Base-by-base conservation (phyloP, 2,888 invertebrate species). In the Trissolcus japonicus region DNA sequence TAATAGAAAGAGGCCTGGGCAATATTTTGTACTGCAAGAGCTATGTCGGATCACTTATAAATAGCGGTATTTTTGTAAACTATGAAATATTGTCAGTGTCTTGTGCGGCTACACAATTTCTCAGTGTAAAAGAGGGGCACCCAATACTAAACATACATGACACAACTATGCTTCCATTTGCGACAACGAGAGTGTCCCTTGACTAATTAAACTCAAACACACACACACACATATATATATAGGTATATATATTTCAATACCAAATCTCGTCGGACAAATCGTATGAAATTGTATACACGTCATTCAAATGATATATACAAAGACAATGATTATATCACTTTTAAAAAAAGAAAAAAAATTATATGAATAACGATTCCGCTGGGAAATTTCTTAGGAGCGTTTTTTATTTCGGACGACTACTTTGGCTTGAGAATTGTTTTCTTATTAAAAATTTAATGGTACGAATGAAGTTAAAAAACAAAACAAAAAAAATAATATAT, bases 81-180 rank as follows among this genome's bases (percentile, higher is more conserved):
- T 74, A 61, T 78, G 41, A 73, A 73, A 78, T 74, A 78, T 69
- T 74, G 69, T 74, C 69, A 74, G 60, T 41, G 73, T 78, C 73
- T 74, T 74, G 50, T n/a, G 41, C 48, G 59, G 66, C 65, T 68
- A 67, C 60, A 60, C 73, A 56, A 46, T 63, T 65, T 73, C 73
- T 77, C 68, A 51, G 63, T 73, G 73, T 68, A 73, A 74, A 66
- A 61, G 35, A 35, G 35, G 35, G 59, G 55, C 57, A 71, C 51
- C 43, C 48, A 29, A 62, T 50, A 62, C 41, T 7, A 46, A 16
- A 46, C 46, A 46, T 43, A 43, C 46, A 46, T 16, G 46, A 46
- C 46, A 46, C 46, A 35, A 35, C 35, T 76, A 84, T 85, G 87
- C 86, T 87, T 87, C 86, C 86, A 86, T 84, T 84, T 85, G 35